Evolutionary conservation across 2,888 invertebrate species (phyloP), one percentile per base, ranked within the genome.

Genomic region (Hoplodrina blanda): DNA sequence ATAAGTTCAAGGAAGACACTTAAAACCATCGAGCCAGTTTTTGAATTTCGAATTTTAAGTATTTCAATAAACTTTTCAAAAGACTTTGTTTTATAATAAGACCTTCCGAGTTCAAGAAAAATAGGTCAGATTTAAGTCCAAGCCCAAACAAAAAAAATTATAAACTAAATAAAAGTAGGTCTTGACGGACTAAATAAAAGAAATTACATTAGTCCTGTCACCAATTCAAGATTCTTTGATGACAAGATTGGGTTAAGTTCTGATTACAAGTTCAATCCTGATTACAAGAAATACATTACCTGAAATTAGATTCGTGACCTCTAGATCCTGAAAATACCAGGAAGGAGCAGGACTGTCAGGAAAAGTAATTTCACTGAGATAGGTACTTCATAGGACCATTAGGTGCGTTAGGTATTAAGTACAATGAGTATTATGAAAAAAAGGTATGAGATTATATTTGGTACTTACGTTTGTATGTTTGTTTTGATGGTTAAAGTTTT

Each of bases 251-350:
- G 46, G 70, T 75, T 56, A 41, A n/a, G 5, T 33, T 56, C 30
- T 63, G 61, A 70, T 79, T 79, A 62, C 61, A 55, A 62, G n/a
- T 54, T 20, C 33, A 59, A 25, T 25, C 25, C 25, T 25, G 25
- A 70, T 75, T 64, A 62, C 46, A 20, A n/a, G 19, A 53, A 70
- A 11, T 61, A 55, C 61, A 33, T 66, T 74, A 61, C 49, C 30
- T 57, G 53, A 10, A 79, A 74, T 79, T 50, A 70, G 65, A 53
- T 79, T 44, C 66, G 56, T 75, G 65, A 61, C 68, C 54, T 41
- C 17, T 6, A 56, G n/a, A 49, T 57, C 33, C 25, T 50, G 19
- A 11, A 33, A 56, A 33, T 19, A 52, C 13, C 13, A 25, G 17
- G 20, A 49, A 25, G 57, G 20, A 64, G 61, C 20, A 6, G 7